A percentile compares a stretch with the other conserved stretches of the same genome.
These are phyloP conservation scores for Falco columbarius DNA, from an alignment of 2,797 vertebrate species.

Conservation along the genomic window DNA sequence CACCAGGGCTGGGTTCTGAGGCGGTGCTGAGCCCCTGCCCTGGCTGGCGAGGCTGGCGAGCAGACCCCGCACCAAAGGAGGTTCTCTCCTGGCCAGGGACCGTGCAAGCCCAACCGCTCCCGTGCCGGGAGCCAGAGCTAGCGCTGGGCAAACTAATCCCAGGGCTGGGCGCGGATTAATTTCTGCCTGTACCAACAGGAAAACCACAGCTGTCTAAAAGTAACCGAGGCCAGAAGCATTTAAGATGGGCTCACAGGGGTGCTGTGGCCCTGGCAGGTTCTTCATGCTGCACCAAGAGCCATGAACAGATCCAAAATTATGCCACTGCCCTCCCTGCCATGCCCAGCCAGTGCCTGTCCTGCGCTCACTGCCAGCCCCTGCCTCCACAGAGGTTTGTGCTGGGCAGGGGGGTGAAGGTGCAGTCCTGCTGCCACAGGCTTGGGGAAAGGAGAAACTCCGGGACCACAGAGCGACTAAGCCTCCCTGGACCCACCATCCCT, in stretches of 20 bases:
- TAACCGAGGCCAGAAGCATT: neutral
- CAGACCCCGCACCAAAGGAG: neutral
- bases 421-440: fast-evolving
- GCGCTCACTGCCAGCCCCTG: too few relatives aligned
- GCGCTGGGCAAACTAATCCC: neutral
- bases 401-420: neutral
- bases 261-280: neutral
- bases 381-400: neutral
- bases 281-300: fast-evolving
- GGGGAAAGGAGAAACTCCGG: neutral
- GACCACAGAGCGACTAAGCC: neutral
- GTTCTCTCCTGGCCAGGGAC: neutral
- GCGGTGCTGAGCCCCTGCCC: neutral
- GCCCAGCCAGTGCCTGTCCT: neutral
- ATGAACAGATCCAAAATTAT: fast-evolving
- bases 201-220: neutral
- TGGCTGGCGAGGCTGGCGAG: fast-evolving
- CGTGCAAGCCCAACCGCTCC: neutral
- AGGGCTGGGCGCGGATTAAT: neutral
- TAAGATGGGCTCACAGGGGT: neutral
- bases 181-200: neutral
- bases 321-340: fast-evolving
- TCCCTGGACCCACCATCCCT: neutral
- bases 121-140: fast-evolving
- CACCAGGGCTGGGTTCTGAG: neutral